Percentiles rank a stretch among this genome's conserved stretches.
Evolutionary conservation across 2,888 invertebrate species (phyloP).

Genomic region (Tipula vernalis): DNA sequence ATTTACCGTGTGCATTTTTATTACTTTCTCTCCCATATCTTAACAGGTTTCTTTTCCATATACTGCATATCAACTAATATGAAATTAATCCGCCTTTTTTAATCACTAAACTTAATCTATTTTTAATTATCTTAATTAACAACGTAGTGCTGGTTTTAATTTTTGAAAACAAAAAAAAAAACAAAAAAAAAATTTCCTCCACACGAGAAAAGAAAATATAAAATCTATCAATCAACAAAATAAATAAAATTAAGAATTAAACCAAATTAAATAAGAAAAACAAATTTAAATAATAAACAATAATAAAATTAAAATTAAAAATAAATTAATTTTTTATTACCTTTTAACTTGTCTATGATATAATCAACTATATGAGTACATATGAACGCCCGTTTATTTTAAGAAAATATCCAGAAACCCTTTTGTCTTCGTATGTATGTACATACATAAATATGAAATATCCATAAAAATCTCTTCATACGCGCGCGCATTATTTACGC

Average conservation of each 20-base stretch:
- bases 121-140: not conserved
- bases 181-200: too few species aligned
- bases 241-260: not conserved
- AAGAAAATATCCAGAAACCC: constrained; percentile 4
- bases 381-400: not conserved
- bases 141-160: not conserved
- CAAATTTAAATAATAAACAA: not conserved
- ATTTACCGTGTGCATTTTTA: not conserved
- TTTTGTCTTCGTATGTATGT: not conserved
- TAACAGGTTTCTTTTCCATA: not conserved
- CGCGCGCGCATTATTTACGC: not conserved
- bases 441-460: not conserved
- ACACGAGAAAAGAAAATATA: not conserved
- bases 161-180: not conserved
- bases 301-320: not conserved
- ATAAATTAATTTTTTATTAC: not conserved
- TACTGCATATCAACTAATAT: not conserved
- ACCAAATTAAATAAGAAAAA: not conserved
- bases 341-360: not conserved
- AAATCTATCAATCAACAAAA: not conserved
- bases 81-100: not conserved
- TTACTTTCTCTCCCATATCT: not conserved
- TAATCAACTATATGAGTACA: not conserved
- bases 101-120: not conserved
- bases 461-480: not conserved